A percentile compares a stretch with the other conserved stretches of the same genome.
Conservation (phyloP, 1,140 invertebrate genomes). For the Druon quercuslanigerum region DNA sequence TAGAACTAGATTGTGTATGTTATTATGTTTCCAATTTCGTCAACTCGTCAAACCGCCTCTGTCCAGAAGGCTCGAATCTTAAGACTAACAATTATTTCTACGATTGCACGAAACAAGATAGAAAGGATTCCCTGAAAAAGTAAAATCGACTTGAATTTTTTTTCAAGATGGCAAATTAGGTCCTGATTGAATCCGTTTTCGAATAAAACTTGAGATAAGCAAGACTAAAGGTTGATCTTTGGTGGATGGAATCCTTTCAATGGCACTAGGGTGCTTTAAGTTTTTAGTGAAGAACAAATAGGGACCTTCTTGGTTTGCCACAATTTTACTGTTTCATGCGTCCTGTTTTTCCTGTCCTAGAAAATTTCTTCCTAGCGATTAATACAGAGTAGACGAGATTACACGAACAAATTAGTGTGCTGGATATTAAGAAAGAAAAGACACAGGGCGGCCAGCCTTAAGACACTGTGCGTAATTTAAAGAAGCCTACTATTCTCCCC, state of each 20-base stretch:
- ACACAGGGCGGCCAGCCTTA: slow-evolving; percentile 33
- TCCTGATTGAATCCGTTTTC: slow-evolving; percentile 8
- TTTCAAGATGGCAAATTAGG: background rate
- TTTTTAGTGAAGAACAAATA: slow-evolving; percentile 5
- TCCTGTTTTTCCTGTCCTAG: slow-evolving; percentile 7
- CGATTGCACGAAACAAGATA: slow-evolving; percentile 65
- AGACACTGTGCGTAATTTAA: slow-evolving; percentile 39
- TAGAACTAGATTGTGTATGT: background rate
- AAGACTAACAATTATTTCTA: slow-evolving; percentile 57
- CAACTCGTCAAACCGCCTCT: slow-evolving; percentile 2
- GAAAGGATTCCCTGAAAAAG: slow-evolving; percentile 33
- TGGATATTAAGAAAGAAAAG: slow-evolving; percentile 26
- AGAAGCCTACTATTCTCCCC: slow-evolving; percentile 21
- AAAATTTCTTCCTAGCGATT: slow-evolving; percentile 11
- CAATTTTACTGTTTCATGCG: slow-evolving; percentile 18
- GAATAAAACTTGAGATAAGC: slow-evolving; percentile 26
- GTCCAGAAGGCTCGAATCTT: slow-evolving; percentile 1
- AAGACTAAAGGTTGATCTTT: slow-evolving; percentile 31
- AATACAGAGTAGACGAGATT: slow-evolving; percentile 24
- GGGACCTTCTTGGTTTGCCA: background rate
- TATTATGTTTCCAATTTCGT: background rate
- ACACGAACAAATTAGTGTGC: slow-evolving; percentile 17
- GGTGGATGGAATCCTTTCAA: slow-evolving; percentile 31
- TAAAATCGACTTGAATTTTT: slow-evolving; percentile 3
- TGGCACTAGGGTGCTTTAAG: slow-evolving; percentile 28